Percentiles rank a stretch among this genome's conserved stretches.
Evolutionary conservation across 2,888 invertebrate species (phyloP).

Genomic region (Aelia acuminata): DNA sequence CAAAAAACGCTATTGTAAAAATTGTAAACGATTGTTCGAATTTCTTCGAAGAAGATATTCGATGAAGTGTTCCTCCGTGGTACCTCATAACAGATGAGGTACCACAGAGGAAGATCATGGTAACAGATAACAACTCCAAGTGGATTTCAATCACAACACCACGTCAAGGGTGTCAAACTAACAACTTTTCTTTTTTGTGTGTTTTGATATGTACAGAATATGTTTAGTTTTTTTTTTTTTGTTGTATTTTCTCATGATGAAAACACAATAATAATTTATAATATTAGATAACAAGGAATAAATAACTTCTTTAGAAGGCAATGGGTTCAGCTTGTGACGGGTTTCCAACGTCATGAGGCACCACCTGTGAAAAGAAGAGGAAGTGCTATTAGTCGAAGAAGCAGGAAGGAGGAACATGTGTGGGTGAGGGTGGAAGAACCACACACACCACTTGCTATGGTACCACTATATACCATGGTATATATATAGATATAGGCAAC

Average conservation of each 20-base stretch:
- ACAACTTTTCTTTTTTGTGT: neutral
- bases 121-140: constrained; percentile 28
- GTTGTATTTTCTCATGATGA: neutral
- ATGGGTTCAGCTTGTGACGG: constrained; percentile 54
- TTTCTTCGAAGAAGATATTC: constrained; percentile 13
- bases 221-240: constrained; percentile 15
- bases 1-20: constrained; percentile 42
- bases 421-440: constrained; percentile 9
- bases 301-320: constrained; percentile 54
- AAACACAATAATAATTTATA: constrained; percentile 56
- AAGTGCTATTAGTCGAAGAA: constrained; percentile 46
- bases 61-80: constrained; percentile 13
- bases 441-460: constrained; percentile 50
- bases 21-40: constrained; percentile 2
- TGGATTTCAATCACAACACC: constrained; percentile 3
- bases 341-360: constrained; percentile 32
- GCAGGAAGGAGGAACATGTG: constrained; percentile 24
- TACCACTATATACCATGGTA: constrained; percentile 50
- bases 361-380: constrained; percentile 59
- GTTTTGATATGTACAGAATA: neutral
- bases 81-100: neutral
- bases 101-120: constrained; percentile 12
- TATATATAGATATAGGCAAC: too few species aligned
- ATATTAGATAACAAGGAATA: constrained; percentile 58
- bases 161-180: neutral